Conservation (phyloP, 2,113 vertebrate species). For the Oceanites oceanicus region DNA sequence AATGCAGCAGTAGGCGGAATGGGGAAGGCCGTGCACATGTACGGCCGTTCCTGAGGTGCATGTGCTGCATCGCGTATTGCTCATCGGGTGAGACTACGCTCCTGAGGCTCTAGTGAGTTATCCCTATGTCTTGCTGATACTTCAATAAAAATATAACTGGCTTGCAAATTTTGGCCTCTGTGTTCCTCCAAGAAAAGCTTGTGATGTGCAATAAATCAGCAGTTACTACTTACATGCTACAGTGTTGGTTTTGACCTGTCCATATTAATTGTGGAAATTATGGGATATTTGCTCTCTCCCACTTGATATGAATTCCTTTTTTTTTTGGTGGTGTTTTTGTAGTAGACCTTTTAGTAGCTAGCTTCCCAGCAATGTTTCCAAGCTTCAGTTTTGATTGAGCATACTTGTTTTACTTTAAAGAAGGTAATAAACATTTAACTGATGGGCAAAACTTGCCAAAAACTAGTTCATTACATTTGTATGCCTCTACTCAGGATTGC, state of each 20-base stretch:
- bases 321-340: neutral
- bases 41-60: neutral
- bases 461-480: neutral
- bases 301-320: neutral
- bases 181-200: neutral
- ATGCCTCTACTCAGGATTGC: neutral
- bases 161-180: neutral
- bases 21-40: neutral
- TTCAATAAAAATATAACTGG: neutral
- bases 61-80: neutral
- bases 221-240: neutral
- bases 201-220: neutral
- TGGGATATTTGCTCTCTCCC: neutral
- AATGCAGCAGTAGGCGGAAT: neutral
- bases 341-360: neutral
- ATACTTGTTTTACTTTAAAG: neutral
- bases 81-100: accelerated
- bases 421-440: neutral
- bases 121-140: neutral
- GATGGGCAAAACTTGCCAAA: neutral
- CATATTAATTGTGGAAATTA: neutral
- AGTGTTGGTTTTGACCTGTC: neutral
- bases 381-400: neutral
- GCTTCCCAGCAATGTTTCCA: neutral
- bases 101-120: neutral